Evolutionary conservation across 2,113 vertebrate genomes (phyloP), one percentile per base, ranked within the genome.

Genomic region (Paramormyrops kingsleyae): DNA sequence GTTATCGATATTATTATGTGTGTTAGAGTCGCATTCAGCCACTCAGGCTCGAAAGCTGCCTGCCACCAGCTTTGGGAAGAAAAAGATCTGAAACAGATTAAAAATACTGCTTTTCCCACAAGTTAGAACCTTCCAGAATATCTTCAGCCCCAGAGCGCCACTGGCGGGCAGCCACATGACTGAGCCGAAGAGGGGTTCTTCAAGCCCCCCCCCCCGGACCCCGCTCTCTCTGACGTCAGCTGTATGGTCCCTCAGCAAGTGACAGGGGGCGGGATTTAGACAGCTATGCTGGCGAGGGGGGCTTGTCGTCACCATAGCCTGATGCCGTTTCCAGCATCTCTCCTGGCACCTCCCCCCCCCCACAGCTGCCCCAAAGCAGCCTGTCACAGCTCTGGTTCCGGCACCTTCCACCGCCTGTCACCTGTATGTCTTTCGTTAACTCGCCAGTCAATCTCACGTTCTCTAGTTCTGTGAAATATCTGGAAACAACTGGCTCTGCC

Each of bases 131-230:
- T 77, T 39, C 70, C 70, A 77, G 70, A 77, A 77, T 77, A 80
- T 59, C 77, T 52, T 12, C 59, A 35, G 27, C 59, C 83, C 39
- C 90, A 62, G 62, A 83, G 77, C 66, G 89, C 90, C 90, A 90
- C 94, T 93, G 90, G 91, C 94, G 93, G 91, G 90, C n/a, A 86
- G 53, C 91, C 93, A 94, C 93, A 94, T 95, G 95, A 95, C 93
- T 89, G 90, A 93, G 91, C 90, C 52, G 90, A 90, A 89, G 92
- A 92, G 91, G 74, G 50, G 66, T 19, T 83, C 21, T 56, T 80
- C 62, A 77, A 21, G 15, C 2, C 88, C 31, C 50, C 5, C 83
- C 27, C 31, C 8, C 49, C 8, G 49, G 53, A 47, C 27, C 27
- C 46, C 6, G 6, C 27, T 62, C 56, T 21, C 66, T 35, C 13